Conservation (phyloP, 2,797 vertebrate genomes). For the Chromis chromis region DNA sequence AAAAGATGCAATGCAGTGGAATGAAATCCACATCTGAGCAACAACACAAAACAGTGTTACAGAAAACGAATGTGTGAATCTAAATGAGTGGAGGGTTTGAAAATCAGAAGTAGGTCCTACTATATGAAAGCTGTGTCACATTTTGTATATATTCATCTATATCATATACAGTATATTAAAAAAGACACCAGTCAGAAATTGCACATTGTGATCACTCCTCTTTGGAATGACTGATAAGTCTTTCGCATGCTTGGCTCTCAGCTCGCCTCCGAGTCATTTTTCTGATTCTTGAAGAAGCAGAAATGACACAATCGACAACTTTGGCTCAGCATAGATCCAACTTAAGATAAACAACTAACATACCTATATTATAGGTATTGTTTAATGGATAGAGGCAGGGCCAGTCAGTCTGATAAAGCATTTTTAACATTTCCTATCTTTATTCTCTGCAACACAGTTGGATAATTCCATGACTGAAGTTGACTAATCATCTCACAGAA, state of each 20-base stretch:
- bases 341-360: constrained; percentile 12
- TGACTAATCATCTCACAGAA: constrained; percentile 26
- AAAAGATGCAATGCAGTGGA: constrained; percentile 51
- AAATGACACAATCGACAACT: constrained; percentile 55
- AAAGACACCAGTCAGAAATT: constrained; percentile 68
- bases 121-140: constrained; percentile 46
- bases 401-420: constrained; percentile 11
- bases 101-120: constrained; percentile 37
- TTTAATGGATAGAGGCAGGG: constrained; percentile 40
- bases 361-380: constrained; percentile 9
- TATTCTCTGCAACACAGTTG: constrained; percentile 19
- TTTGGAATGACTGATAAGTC: constrained; percentile 62
- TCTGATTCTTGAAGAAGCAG: constrained; percentile 50
- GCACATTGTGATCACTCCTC: constrained; percentile 54
- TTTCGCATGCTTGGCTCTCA: constrained; percentile 29
- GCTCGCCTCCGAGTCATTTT: constrained; percentile 25
- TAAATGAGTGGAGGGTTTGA: constrained; percentile 28
- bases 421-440: constrained; percentile 30
- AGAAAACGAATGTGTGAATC: constrained; percentile 36
- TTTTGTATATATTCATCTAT: constrained; percentile 25
- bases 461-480: constrained; percentile 26
- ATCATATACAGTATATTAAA: constrained; percentile 43
- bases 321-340: constrained; percentile 27
- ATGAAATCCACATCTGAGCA: constrained; percentile 52
- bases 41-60: constrained; percentile 50